phyloP scores from a whole-genome alignment of 2,797 vertebrate species.

The Acanthurus leucopareius region DNA sequence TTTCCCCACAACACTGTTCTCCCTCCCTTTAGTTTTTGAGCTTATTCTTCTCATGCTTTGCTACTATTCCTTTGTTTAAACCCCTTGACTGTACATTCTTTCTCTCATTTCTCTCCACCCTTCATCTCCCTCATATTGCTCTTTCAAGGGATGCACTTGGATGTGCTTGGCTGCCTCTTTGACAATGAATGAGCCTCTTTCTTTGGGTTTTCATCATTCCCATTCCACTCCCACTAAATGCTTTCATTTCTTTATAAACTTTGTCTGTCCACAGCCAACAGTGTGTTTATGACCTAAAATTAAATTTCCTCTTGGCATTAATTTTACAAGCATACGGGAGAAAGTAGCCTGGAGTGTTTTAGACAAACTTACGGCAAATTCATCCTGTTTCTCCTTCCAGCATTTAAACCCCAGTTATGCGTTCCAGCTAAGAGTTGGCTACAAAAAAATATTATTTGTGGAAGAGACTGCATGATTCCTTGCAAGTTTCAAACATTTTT shows the following conservation, averaged over 20 bases:
- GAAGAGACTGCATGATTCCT: too few species aligned
- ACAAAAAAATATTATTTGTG: not conserved
- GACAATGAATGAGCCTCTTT: slow-evolving; percentile 53
- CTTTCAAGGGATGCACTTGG: slow-evolving; percentile 35
- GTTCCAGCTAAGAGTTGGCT: slow-evolving; percentile 14
- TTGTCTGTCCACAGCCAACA: slow-evolving; percentile 46
- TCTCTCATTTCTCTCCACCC: not conserved
- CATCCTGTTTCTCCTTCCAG: slow-evolving; percentile 43
- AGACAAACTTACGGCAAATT: slow-evolving; percentile 35
- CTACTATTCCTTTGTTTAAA: slow-evolving; percentile 27
- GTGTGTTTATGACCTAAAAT: slow-evolving; percentile 69
- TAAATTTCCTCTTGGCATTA: slow-evolving; percentile 61
- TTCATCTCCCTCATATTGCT: slow-evolving; percentile 30
- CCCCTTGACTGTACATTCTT: not conserved
- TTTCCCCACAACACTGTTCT: not conserved
- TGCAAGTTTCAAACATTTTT: not conserved
- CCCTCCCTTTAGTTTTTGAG: slow-evolving; percentile 2
- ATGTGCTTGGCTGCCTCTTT: slow-evolving; percentile 31
- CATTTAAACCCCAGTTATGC: slow-evolving; percentile 37
- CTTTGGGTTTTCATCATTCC: slow-evolving; percentile 57
- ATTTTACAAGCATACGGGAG: slow-evolving; percentile 42
- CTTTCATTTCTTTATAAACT: slow-evolving; percentile 68
- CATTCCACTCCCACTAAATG: slow-evolving; percentile 43
- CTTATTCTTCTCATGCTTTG: not conserved
- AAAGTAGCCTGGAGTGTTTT: slow-evolving; percentile 10